Evolutionary conservation across 2,113 vertebrate species (phyloP).

Genomic region (Crotalus horridus): DNA sequence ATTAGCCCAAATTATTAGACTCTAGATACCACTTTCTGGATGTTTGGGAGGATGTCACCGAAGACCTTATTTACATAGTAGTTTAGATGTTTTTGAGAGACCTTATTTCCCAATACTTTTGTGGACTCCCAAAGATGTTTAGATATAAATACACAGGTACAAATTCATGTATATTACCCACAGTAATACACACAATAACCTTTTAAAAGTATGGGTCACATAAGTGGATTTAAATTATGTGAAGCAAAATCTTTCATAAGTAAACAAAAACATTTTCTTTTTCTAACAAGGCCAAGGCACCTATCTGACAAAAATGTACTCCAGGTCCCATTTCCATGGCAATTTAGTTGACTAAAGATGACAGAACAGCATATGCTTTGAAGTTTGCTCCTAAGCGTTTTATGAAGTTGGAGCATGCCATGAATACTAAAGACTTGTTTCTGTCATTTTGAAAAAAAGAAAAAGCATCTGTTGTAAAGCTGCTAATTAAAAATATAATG

Average conservation of each 20-base stretch:
- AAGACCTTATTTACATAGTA: background rate
- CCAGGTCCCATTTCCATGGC: background rate
- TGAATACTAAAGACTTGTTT: background rate
- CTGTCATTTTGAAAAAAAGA: background rate
- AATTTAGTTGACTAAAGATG: conserved; percentile 1
- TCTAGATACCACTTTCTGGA: no score
- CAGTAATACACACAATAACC: conserved; percentile 4
- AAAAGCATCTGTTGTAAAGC: background rate
- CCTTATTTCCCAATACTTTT: background rate
- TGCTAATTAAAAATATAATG: background rate
- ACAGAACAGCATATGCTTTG: background rate
- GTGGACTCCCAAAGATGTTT: background rate
- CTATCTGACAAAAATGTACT: conserved; percentile 11
- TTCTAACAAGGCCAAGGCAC: conserved; percentile 38
- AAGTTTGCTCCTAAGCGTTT: background rate
- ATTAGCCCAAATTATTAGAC: background rate
- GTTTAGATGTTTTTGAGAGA: background rate
- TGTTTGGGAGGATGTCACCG: background rate
- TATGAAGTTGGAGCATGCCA: background rate
- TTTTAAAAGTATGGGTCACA: conserved; percentile 8
- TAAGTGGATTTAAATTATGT: conserved; percentile 44
- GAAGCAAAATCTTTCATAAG: conserved; percentile 46
- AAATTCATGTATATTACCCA: background rate
- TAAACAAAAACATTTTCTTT: conserved; percentile 41
- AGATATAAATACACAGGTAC: background rate